A percentile compares a stretch with the other conserved stretches of the same genome.
Evolutionary conservation across 2,888 invertebrate genomes (phyloP).

Genomic region (Phragmatobia fuliginosa): DNA sequence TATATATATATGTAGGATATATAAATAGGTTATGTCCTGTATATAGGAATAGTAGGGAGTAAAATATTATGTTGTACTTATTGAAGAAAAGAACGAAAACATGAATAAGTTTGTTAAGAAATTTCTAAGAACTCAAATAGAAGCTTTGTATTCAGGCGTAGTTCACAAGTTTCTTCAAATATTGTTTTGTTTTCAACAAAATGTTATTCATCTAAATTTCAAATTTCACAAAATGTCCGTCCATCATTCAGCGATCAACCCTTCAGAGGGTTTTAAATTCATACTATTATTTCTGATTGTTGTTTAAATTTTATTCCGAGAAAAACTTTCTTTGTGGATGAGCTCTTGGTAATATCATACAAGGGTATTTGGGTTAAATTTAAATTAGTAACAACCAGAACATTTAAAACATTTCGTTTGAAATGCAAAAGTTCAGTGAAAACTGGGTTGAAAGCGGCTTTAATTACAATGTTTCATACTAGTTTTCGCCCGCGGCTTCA

Average conservation of each 20-base stretch:
- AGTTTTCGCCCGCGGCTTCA: no score
- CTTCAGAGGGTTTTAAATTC: neutral
- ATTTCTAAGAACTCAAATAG: neutral
- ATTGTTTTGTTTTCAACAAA: neutral
- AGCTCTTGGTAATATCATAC: neutral
- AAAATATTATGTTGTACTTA: no score
- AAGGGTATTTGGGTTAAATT: neutral
- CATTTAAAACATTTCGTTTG: neutral
- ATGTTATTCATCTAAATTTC: neutral
- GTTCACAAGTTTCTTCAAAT: neutral
- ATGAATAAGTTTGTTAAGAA: no score
- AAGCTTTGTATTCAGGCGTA: neutral
- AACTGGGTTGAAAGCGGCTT: neutral
- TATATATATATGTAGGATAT: no score
- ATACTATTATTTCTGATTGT: neutral
- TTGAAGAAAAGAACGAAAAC: no score
- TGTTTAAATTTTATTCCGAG: neutral
- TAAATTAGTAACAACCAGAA: neutral
- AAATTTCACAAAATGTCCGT: neutral
- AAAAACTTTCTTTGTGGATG: neutral
- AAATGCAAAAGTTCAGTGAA: neutral
- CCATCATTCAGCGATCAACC: neutral
- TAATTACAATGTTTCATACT: neutral
- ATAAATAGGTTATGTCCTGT: no score
- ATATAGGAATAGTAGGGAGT: no score